Base-by-base conservation (phyloP, 2,888 invertebrate genomes). In the Apamea anceps region DNA sequence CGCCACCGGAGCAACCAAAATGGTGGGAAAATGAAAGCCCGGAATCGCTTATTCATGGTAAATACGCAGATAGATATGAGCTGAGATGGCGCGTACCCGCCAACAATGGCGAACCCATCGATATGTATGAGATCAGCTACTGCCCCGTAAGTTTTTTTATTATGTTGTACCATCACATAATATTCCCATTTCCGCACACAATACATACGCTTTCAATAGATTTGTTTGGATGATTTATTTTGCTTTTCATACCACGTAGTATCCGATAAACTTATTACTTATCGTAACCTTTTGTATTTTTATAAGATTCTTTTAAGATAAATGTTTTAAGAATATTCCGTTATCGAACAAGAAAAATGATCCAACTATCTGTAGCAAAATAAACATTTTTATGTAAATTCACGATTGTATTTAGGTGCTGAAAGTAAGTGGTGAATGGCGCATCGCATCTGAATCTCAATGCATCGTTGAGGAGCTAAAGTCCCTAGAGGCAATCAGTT, bases 21-120 rank as follows among this genome's bases (percentile, higher is more conserved):
- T 97, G 97, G 97, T 94, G 96, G 88, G 96, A 96, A 88, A 91
- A 94, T 51, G 90, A 95, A 54, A 96, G 94, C 80, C 93, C 96
- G 5, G 96, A 96, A 92, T 96, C 96, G 21, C 93, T 97, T 76
- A 93, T 95, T 79, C 96, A 96, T 88, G 96, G 96, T 77, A 96
- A 95, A 66, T 99, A 98, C 93, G 98, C 98, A 48, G 98, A 98
- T 95, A 98, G 98, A 92, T 99, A 98, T 93, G 98, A 99, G 92
- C 94, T 99, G 37, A 97, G 98, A 92, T 99, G 99, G 99, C 98
- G 98, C 90, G 98, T 98, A 74, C 99, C 99, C 0, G 98, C 98
- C 74, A 98, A 99, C 93, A 99, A 99, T 95, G 99, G 99, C 15
- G 99, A 99, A 95, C 98, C 98, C 48, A 99, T 99, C 91, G 98